phyloP scores from a whole-genome alignment of 2,113 vertebrate genomes.

The Tor tambroides region DNA sequence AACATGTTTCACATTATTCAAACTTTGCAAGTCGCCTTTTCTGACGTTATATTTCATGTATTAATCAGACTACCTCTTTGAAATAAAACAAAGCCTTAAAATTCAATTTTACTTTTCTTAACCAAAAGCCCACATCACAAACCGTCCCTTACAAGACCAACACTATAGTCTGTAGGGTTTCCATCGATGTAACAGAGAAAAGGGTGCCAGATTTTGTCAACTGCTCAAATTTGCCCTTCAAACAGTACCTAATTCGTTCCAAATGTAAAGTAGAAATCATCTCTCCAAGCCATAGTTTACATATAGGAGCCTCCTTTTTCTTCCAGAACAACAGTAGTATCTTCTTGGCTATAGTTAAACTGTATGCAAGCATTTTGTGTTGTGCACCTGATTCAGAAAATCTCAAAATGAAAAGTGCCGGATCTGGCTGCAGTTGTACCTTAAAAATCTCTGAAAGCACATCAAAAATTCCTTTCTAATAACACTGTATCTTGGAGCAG shows the following conservation, averaged over 20 bases:
- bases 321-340: background rate
- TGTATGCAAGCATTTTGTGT: no score
- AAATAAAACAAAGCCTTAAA: no score
- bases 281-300: background rate
- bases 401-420: no score
- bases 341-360: background rate
- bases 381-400: no score
- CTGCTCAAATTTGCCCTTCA: background rate
- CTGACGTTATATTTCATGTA: no score
- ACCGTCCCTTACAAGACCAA: background rate
- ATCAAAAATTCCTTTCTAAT: no score
- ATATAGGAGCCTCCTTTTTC: background rate
- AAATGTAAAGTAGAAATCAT: conserved; percentile 9
- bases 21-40: background rate
- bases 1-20: background rate
- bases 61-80: no score
- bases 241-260: background rate
- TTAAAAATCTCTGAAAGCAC: no score
- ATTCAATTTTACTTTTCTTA: no score
- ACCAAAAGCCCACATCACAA: background rate
- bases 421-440: no score
- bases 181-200: background rate
- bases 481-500: no score
- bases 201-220: background rate
- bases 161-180: background rate